Base-by-base conservation (phyloP, 2,113 vertebrate species). In the Nothocercus nigrocapillus region DNA sequence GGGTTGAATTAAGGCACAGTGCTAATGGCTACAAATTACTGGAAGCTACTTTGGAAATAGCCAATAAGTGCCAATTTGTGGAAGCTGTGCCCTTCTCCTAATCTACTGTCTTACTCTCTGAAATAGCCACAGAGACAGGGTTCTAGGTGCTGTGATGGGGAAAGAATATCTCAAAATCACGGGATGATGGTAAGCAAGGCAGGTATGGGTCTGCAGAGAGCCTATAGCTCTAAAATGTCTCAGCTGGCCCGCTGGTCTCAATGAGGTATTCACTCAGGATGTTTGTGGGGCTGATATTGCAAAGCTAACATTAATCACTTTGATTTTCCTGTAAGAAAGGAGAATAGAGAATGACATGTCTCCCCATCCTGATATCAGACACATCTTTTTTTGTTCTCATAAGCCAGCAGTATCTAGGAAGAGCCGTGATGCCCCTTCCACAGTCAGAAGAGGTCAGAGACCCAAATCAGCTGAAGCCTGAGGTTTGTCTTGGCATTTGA, bases 1-100 rank as follows among this genome's bases (percentile, higher is more conserved):
- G 36, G 44, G 28, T 42, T 79, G 25, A 82, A 88, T 21, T 54
- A 85, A 92, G 72, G 34, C 88, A 42, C 47, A 36, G 9, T 45
- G n/a, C 80, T 91, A 88, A 86, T 38, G 87, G 38, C 51, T 93
- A 59, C 36, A 73, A 87, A 79, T 89, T 66, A 73, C 24, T 93
- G 62, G 51, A 84, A 93, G 42, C 45, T 74, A 38, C 72, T 83
- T 86, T 62, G 75, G 61, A 81, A 91, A 74, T 25, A 83, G 32
- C 32, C 40, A 67, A 1, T 59, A 44, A 49, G 47, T 75, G 34
- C 22, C 56, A 64, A 40, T 82, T 67, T 93, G 25, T 47, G 67
- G 47, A 72, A 72, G 34, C 11, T 63, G 28, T 70, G 42, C 28
- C 51, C 83, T 73, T 90, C 42, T 94, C 61, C 32, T 44, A 30